These are phyloP conservation scores for Sialia sialis DNA, from an alignment of 2,113 vertebrate species.

Conservation along the genomic window DNA sequence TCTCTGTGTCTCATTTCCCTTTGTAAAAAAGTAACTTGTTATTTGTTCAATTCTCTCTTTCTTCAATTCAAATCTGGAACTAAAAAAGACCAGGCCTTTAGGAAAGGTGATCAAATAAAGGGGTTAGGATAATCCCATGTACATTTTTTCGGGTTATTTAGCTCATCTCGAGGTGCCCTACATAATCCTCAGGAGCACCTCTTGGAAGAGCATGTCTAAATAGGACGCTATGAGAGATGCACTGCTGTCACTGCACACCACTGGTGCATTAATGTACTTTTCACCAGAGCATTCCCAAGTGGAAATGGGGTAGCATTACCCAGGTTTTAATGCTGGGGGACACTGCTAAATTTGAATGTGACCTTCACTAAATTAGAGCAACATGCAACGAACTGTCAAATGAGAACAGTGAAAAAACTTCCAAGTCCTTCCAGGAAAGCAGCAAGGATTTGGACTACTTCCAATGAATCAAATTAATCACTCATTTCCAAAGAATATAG, in stretches of 20 bases:
- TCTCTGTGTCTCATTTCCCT: not conserved
- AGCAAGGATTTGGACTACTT: not conserved
- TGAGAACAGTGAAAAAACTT: not conserved
- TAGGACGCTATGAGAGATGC: rapidly evolving
- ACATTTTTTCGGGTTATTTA: not conserved
- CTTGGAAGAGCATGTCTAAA: not conserved
- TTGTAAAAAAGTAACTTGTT: not conserved
- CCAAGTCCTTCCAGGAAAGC: not conserved
- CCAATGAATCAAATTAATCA: not conserved
- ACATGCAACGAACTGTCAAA: not conserved
- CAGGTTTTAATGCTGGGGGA: not conserved
- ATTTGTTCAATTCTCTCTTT: not conserved
- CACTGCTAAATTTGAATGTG: not conserved
- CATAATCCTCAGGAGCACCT: not conserved
- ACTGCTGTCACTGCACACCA: not conserved
- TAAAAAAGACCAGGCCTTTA: not conserved
- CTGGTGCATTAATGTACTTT: rapidly evolving
- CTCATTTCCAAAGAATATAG: not conserved
- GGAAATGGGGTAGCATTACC: not conserved
- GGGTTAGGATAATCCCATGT: not conserved
- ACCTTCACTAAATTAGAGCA: slow-evolving; percentile 18
- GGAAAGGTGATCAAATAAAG: not conserved
- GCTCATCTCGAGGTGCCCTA: not conserved
- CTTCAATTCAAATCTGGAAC: not conserved
- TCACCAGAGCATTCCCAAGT: not conserved